Conservation (phyloP, 2,888 invertebrate genomes). For the Suillia variegata region DNA sequence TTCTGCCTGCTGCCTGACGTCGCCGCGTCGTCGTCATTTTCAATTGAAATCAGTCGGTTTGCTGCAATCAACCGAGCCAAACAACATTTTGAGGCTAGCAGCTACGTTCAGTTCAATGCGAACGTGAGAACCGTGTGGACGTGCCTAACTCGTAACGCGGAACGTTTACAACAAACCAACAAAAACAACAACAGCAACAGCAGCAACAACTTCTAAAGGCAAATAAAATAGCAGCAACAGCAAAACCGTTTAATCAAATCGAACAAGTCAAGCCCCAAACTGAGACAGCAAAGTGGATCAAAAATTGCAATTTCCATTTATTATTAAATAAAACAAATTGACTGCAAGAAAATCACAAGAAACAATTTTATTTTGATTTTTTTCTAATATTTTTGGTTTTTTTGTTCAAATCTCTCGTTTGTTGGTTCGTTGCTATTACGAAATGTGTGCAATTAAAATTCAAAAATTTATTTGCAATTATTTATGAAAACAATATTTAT, state of each 20-base stretch:
- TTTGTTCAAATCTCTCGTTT: not conserved
- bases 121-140: constrained; percentile 61
- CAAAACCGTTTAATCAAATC: no score
- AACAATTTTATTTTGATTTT: not conserved
- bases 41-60: constrained; percentile 43
- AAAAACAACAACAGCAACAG: constrained; percentile 20
- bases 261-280: no score
- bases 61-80: constrained; percentile 46
- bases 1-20: constrained; percentile 8
- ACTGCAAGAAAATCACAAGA: not conserved
- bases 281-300: no score
- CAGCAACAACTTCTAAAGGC: not conserved
- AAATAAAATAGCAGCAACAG: no score
- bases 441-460: constrained; percentile 4
- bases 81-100: constrained; percentile 39
- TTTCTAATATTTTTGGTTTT: not conserved
- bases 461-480: not conserved
- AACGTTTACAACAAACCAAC: constrained; percentile 29
- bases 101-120: constrained; percentile 54
- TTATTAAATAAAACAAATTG: no score
- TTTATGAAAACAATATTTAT: no score
- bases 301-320: no score
- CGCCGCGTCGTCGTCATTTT: constrained; percentile 37
- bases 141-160: constrained; percentile 41
- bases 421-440: no score